Evolutionary conservation across 2,797 vertebrate species (phyloP).

Genomic region (Dendrocincla fuliginosa): DNA sequence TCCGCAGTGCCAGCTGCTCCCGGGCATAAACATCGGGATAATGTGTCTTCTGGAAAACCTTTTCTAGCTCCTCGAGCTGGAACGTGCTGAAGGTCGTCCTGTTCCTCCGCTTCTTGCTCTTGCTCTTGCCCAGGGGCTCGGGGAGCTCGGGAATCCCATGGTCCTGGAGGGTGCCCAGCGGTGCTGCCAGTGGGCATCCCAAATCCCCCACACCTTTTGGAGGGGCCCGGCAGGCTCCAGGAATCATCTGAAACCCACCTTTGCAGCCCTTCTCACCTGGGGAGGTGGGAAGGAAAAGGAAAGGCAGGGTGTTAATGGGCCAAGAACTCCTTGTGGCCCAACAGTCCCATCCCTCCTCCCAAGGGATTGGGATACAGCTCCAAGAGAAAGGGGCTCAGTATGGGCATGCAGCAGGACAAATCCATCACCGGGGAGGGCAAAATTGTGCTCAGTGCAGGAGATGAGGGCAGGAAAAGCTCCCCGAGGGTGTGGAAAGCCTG

Average conservation of each 20-base stretch:
- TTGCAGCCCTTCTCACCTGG: constrained; percentile 85
- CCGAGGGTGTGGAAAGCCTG: fast-evolving
- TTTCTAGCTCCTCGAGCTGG: constrained; percentile 94
- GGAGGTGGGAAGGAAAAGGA: constrained; percentile 16
- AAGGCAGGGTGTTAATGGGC: background rate
- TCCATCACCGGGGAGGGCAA: background rate
- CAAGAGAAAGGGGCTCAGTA: background rate
- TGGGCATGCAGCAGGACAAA: fast-evolving
- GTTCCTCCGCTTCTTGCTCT: constrained; percentile 92
- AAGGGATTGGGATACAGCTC: fast-evolving
- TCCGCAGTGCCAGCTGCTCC: constrained; percentile 90
- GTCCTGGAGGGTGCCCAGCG: constrained; percentile 62
- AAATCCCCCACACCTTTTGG: constrained; percentile 69
- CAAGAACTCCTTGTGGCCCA: background rate
- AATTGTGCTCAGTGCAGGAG: fast-evolving
- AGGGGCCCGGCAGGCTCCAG: constrained; percentile 73
- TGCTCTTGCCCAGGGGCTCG: constrained; percentile 80
- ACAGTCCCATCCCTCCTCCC: background rate
- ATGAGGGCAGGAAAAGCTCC: background rate
- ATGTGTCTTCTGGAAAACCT: constrained; percentile 94
- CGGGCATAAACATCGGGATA: constrained; percentile 92
- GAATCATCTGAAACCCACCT: constrained; percentile 77
- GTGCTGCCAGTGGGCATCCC: constrained; percentile 66
- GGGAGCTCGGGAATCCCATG: constrained; percentile 68
- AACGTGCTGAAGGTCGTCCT: constrained; percentile 94